Conservation (phyloP, 2,113 vertebrate genomes). For the Corydoras sp. region DNA sequence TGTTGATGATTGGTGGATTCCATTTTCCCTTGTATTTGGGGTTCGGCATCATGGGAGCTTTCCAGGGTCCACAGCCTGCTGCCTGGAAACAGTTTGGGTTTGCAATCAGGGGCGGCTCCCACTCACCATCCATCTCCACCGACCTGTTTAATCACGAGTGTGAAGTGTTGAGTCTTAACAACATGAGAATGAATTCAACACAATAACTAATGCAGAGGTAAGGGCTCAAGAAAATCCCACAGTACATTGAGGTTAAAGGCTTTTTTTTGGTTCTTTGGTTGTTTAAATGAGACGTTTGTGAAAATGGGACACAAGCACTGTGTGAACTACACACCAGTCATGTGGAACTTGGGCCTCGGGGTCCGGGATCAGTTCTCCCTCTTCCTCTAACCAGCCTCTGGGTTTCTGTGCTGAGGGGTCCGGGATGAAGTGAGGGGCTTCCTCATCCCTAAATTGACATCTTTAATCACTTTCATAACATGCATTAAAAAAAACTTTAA, state of each 20-base stretch:
- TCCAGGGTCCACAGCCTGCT: slow-evolving; percentile 77
- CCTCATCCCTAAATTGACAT: slow-evolving; percentile 71
- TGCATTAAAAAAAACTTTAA: too few species aligned
- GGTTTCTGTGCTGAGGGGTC: slow-evolving; percentile 75
- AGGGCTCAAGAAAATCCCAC: too few species aligned
- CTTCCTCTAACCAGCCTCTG: slow-evolving; percentile 77
- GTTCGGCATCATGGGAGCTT: slow-evolving; percentile 75
- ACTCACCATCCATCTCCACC: slow-evolving; percentile 83
- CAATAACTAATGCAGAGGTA: too few species aligned
- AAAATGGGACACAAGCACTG: neutral
- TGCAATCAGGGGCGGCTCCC: slow-evolving; percentile 79
- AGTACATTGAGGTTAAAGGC: too few species aligned
- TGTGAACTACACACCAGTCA: slow-evolving; percentile 65
- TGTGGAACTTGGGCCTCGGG: slow-evolving; percentile 77
- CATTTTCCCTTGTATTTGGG: slow-evolving; percentile 81
- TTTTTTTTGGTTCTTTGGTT: too few species aligned
- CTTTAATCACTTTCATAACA: too few species aligned
- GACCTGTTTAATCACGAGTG: slow-evolving; percentile 58
- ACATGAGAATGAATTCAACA: too few species aligned
- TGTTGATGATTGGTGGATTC: slow-evolving; percentile 80
- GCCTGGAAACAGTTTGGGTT: slow-evolving; percentile 74
- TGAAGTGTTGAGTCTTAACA: neutral
- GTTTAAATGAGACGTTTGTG: too few species aligned
- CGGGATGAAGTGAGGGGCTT: slow-evolving; percentile 72
- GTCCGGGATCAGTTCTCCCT: slow-evolving; percentile 74